phyloP scores from a whole-genome alignment of 2,797 vertebrate genomes.

The Labeo calbasu region DNA sequence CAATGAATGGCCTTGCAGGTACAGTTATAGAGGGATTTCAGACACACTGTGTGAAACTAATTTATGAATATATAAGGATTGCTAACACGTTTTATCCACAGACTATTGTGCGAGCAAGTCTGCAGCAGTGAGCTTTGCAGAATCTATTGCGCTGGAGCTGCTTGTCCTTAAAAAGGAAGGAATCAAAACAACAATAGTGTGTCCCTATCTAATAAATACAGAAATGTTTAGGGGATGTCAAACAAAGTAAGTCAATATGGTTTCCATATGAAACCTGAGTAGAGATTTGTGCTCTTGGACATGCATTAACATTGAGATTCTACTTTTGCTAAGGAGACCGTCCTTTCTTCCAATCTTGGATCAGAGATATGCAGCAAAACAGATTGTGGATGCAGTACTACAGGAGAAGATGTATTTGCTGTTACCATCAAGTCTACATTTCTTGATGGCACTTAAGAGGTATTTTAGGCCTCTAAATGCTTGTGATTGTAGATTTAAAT shows the following conservation, averaged over 20 bases:
- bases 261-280: neutral
- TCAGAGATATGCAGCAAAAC: slow-evolving; percentile 72
- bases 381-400: slow-evolving; percentile 74
- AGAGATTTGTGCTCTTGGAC: neutral
- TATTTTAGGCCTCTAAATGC: slow-evolving; percentile 57
- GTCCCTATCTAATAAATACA: slow-evolving; percentile 78
- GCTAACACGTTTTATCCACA: slow-evolving; percentile 66
- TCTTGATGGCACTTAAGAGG: slow-evolving; percentile 59
- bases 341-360: slow-evolving; percentile 71
- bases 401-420: slow-evolving; percentile 68
- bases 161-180: slow-evolving; percentile 65
- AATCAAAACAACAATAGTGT: slow-evolving; percentile 82
- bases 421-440: slow-evolving; percentile 64
- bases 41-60: neutral
- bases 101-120: slow-evolving; percentile 87
- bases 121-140: slow-evolving; percentile 79
- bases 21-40: slow-evolving; percentile 8
- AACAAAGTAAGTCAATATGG: slow-evolving; percentile 69
- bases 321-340: slow-evolving; percentile 68
- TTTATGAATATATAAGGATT: neutral
- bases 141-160: slow-evolving; percentile 74
- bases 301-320: neutral
- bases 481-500: neutral
- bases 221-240: slow-evolving; percentile 81
- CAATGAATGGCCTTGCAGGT: slow-evolving; percentile 61